These are phyloP conservation scores for Catamblyrhynchus diadema DNA, from an alignment of 2,797 vertebrate genomes.

Conservation along the genomic window DNA sequence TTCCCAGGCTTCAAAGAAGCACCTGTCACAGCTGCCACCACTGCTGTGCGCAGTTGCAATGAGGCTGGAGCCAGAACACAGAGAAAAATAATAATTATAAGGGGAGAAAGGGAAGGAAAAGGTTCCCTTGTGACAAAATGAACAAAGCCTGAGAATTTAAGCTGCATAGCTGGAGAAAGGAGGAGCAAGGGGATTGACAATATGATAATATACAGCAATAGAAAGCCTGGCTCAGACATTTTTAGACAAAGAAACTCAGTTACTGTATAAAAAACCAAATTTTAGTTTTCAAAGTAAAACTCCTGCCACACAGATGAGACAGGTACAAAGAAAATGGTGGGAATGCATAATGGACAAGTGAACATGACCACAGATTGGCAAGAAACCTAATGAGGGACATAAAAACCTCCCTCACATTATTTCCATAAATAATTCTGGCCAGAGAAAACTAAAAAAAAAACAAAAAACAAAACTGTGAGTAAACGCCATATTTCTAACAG, in stretches of 20 bases:
- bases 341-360: background rate
- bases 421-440: background rate
- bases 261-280: background rate
- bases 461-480: background rate
- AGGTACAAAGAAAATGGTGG: background rate
- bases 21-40: background rate
- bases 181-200: background rate
- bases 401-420: background rate
- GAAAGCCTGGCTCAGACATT: background rate
- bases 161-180: background rate
- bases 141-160: constrained; percentile 23
- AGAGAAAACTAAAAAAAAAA: background rate
- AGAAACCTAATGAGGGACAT: background rate
- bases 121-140: background rate
- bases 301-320: background rate
- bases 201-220: background rate
- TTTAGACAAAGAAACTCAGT: background rate
- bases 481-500: background rate
- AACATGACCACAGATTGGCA: background rate
- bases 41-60: background rate
- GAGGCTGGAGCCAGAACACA: background rate
- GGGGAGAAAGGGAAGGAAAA: background rate
- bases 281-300: background rate
- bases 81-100: constrained; percentile 16
- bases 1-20: constrained; percentile 21